Evolutionary conservation across 92 coral and sea anemone genomes (phyloP).

Genomic region (Porites lobata): DNA sequence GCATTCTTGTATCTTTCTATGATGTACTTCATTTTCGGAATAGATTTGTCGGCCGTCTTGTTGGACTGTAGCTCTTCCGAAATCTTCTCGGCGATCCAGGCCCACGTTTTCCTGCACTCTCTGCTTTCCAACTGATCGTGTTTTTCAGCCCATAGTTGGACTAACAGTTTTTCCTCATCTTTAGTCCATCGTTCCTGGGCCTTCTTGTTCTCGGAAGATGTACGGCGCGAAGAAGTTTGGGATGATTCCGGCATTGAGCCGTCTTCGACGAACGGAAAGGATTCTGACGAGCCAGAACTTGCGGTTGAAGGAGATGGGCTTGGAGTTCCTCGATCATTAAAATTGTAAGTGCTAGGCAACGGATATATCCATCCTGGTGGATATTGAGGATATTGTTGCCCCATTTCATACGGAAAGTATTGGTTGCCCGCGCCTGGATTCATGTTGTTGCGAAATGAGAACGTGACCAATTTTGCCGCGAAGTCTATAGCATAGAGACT

Average conservation of each 20-base stretch:
- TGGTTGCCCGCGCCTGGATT: conserved; percentile 19
- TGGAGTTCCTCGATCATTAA: too few species aligned
- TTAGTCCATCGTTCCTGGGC: conserved; percentile 46
- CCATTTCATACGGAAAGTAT: not conserved
- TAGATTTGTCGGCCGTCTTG: conserved; percentile 13
- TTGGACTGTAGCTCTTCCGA: not conserved
- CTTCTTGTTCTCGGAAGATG: conserved; percentile 5
- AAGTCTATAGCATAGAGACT: too few species aligned
- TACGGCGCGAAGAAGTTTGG: too few species aligned
- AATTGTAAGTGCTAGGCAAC: not conserved
- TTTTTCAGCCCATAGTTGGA: conserved; percentile 59
- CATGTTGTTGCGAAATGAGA: not conserved
- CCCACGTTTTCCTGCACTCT: not conserved
- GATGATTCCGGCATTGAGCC: not conserved
- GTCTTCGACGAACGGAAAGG: conserved; percentile 2
- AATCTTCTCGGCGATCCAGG: too few species aligned
- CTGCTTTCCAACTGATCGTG: conserved; percentile 28
- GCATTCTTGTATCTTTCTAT: too few species aligned
- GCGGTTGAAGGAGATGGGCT: conserved; percentile 18
- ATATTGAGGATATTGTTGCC: too few species aligned
- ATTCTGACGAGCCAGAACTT: not conserved
- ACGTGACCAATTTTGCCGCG: too few species aligned
- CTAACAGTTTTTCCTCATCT: conserved; percentile 45
- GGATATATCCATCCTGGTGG: too few species aligned
- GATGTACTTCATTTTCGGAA: not conserved